Evolutionary conservation across 2,888 invertebrate species (phyloP), one percentile per base, ranked within the genome.

Genomic region (Lamellibrachia columna): DNA sequence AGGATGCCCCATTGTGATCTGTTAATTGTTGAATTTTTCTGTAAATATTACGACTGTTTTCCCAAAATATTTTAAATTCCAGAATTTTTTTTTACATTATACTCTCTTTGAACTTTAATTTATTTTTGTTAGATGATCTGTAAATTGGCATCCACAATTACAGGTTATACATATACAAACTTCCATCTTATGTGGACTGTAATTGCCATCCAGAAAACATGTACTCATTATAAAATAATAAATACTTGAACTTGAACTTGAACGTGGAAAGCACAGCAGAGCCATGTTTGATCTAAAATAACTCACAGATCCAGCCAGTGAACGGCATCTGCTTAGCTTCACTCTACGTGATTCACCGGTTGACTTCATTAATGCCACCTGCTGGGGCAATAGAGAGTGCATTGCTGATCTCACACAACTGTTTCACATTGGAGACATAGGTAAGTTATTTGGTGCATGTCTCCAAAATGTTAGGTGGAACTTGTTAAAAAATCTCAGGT

Each of bases 311-410:
- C 94, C 93, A 11, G 92, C 92, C 11, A 92, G 94, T 53, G 96
- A 96, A 93, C 94, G 95, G 55, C 94, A 95, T 93, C 94, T 96
- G 53, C 90, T 96, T 52, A 95, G 95, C 92, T 95, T 96, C 93
- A 95, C 95, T 8, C 55, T 96, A 22, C 93, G 96, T 93, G 96
- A 96, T 94, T 95, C 96, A 55, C 94, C 95, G 1, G 92, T 92
- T 52, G 94, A 94, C 91, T 96, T 95, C 94, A 95, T 95, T 52
- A 95, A 95, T 94, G 95, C 95, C 8, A 95, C 96, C 28, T 96
- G 95, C 93, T 96, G 96, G 96, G 96, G 96, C 55, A 94, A 93
- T 75, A 94, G 95, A 90, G 93, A 93, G 28, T 95, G 94, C 92
- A 95, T 96, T 90, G 94, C 93, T 92, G 94, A 95, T 91, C 91